Evolutionary conservation across 2,888 invertebrate genomes (phyloP).

Genomic region (Phragmatobia fuliginosa): DNA sequence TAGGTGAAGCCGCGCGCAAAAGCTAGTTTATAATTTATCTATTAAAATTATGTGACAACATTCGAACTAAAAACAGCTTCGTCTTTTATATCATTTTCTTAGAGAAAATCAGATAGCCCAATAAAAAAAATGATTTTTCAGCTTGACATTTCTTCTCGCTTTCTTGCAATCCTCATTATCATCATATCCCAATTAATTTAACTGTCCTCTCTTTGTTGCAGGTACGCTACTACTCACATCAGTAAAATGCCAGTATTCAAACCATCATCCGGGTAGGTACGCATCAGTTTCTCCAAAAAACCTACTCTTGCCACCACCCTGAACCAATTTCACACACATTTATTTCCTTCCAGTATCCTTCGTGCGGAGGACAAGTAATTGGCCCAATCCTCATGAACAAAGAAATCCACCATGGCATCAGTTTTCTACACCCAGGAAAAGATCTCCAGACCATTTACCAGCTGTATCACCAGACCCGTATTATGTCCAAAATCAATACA

Average conservation of each 20-base stretch:
- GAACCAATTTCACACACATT: slow-evolving; percentile 28
- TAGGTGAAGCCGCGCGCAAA: no score
- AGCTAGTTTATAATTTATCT: no score
- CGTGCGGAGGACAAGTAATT: slow-evolving; percentile 66
- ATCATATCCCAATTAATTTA: not conserved
- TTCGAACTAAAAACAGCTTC: no score
- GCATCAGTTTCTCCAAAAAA: slow-evolving; percentile 70
- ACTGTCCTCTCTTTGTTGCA: slow-evolving; percentile 59
- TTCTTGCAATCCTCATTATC: no score
- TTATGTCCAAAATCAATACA: slow-evolving; percentile 37
- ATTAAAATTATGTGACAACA: no score
- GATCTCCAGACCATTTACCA: slow-evolving; percentile 66
- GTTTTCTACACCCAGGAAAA: slow-evolving; percentile 76
- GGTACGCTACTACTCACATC: slow-evolving; percentile 67
- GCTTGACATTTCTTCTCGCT: no score
- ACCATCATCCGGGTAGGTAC: slow-evolving; percentile 84
- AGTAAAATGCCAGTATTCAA: slow-evolving; percentile 70
- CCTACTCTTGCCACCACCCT: slow-evolving; percentile 2
- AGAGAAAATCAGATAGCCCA: not conserved
- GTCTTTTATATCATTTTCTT: no score
- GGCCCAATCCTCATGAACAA: slow-evolving; percentile 64
- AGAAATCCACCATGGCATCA: slow-evolving; percentile 77
- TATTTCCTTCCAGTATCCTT: slow-evolving; percentile 67
- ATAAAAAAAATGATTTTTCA: no score
- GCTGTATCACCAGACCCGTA: slow-evolving; percentile 21